A percentile compares a stretch with the other conserved stretches of the same genome.
phyloP scores from a whole-genome alignment of 2,888 invertebrate species.

The Napeogenes inachia region DNA sequence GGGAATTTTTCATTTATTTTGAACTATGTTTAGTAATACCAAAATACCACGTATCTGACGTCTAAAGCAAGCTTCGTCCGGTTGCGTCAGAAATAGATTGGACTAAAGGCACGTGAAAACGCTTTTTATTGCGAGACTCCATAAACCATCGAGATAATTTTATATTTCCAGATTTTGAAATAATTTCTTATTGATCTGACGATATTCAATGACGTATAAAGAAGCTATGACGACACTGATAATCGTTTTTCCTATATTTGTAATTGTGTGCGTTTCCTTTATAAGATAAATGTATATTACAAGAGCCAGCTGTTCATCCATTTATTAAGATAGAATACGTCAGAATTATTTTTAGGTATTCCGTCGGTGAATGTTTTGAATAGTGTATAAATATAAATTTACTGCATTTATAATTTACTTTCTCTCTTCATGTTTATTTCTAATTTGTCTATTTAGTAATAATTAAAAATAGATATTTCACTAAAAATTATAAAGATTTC shows the following conservation, averaged over 20 bases:
- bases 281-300: neutral
- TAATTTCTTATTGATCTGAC: too few relatives aligned
- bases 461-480: too few relatives aligned
- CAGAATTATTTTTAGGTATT: constrained; percentile 20
- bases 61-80: constrained; percentile 7
- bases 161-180: too few relatives aligned
- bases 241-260: too few relatives aligned
- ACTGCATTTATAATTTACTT: too few relatives aligned
- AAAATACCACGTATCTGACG: constrained; percentile 24
- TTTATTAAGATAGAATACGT: constrained; percentile 3
- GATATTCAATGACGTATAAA: too few relatives aligned
- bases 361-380: constrained; percentile 22
- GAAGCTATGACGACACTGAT: too few relatives aligned
- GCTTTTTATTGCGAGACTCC: neutral
- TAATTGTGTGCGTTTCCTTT: neutral
- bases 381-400: neutral
- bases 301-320: neutral
- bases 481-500: too few relatives aligned
- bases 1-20: constrained; percentile 1
- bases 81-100: constrained; percentile 5
- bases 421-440: too few relatives aligned
- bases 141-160: neutral
- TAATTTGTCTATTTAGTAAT: too few relatives aligned
- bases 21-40: constrained; percentile 14
- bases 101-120: neutral